Percentiles rank a stretch among this genome's conserved stretches.
Evolutionary conservation across 2,113 vertebrate genomes (phyloP).

Genomic region (Chloropsis cyanopogon): DNA sequence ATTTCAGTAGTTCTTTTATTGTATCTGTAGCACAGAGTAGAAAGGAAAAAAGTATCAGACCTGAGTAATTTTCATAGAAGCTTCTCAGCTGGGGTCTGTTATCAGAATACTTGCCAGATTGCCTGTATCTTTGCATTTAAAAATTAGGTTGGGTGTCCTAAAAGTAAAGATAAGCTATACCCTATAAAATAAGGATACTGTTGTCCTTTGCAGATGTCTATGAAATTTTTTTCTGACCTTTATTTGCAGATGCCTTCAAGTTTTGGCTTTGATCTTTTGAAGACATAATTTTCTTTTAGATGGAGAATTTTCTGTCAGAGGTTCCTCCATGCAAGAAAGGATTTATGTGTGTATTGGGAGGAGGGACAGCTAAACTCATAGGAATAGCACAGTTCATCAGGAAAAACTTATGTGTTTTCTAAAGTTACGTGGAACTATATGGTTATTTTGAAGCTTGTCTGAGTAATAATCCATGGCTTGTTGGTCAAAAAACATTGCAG

Average conservation of each 20-base stretch:
- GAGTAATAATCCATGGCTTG: neutral
- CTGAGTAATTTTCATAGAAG: neutral
- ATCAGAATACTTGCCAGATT: neutral
- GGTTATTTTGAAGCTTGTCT: neutral
- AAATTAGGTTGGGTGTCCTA: neutral
- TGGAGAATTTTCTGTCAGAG: neutral
- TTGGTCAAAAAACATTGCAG: neutral
- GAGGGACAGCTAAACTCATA: neutral
- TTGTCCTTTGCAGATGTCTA: neutral
- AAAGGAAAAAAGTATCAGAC: neutral
- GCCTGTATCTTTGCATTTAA: neutral
- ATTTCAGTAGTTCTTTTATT: neutral
- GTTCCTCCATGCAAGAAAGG: neutral
- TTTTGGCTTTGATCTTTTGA: neutral
- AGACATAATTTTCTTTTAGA: neutral
- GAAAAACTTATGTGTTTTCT: neutral
- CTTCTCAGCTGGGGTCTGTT: rapidly evolving
- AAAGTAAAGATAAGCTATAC: neutral
- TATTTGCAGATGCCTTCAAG: neutral
- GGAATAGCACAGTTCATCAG: neutral
- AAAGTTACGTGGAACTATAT: neutral
- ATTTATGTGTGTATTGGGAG: neutral
- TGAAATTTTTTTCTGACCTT: neutral
- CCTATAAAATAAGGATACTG: neutral
- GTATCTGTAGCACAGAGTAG: neutral